Base-by-base conservation (phyloP, 1,140 invertebrate genomes). In the Periplaneta americana region DNA sequence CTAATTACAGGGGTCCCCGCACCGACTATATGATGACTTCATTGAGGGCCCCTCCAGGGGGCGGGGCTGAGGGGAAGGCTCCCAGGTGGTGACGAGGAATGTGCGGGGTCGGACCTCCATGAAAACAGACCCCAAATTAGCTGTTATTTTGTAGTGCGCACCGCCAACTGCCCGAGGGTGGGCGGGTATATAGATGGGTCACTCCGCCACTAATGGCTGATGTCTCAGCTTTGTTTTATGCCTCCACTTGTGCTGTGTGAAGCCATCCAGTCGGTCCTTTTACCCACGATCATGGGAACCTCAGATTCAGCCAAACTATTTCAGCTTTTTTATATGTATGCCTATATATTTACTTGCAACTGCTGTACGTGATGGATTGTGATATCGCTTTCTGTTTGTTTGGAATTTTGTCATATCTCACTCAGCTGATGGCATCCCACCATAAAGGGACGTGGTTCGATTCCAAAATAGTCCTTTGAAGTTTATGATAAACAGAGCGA, bases 121-220 rank as follows among this genome's bases (percentile, higher is more conserved):
- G 88, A 89, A 89, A 89, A 87, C 86, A 78, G 35, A 86, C 86
- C 87, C 88, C 87, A 87, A 89, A 89, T 89, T 88, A 88, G 77
- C 77, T 78, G n/a, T 78, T 48, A 78, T 78, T 78, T 37, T 48
- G 48, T 66, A 66, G 48, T 28, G 48, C 22, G 22, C 28, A 66
- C n/a, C 48, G 48, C 48, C 48, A 66, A 28, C 22, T 28, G 48
- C 48, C 48, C 28, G 8, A 28, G 48, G 48, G 48, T 28, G 48
- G 48, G 48, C 48, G 48, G 13, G 5, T 48, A 48, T 48, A 48
- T 48, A 48, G 39, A 48, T 48, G 39, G 48, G 48, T 66, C 48
- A 66, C 48, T n/a, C 48, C n/a, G 11, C 48, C 48, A 66, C 48
- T 66, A 66, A 66, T 66, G 48, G 48, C n/a, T 66, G 28, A 66